A percentile compares a stretch with the other conserved stretches of the same genome.
phyloP scores from a whole-genome alignment of 2,888 invertebrate species.

The Sycophila texana region DNA sequence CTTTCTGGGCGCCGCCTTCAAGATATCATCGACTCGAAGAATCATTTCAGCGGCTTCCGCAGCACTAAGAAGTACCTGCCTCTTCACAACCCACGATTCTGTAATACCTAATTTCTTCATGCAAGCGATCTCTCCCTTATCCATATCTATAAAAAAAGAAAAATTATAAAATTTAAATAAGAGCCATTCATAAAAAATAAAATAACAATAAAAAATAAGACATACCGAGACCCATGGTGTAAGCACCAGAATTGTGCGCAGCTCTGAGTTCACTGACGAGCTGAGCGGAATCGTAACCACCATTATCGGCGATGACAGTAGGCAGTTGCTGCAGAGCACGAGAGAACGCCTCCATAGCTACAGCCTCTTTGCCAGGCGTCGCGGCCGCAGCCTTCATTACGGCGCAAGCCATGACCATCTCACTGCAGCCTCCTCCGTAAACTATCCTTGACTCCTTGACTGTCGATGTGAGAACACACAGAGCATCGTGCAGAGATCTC shows the following conservation, averaged over 20 bases:
- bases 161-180: slow-evolving; percentile 1
- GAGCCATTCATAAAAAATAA: not conserved
- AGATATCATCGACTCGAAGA: slow-evolving; percentile 97
- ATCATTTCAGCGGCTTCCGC: slow-evolving; percentile 99
- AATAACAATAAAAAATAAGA: slow-evolving; percentile 63
- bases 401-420: slow-evolving; percentile 98
- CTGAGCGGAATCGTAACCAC: slow-evolving; percentile 98
- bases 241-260: slow-evolving; percentile 88
- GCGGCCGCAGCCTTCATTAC: slow-evolving; percentile 88
- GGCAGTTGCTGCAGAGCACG: slow-evolving; percentile 93
- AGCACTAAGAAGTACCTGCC: slow-evolving; percentile 95
- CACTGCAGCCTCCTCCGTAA: slow-evolving; percentile 95
- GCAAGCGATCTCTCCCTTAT: slow-evolving; percentile 89
- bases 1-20: slow-evolving; percentile 92
- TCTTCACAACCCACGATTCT: slow-evolving; percentile 97
- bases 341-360: slow-evolving; percentile 97
- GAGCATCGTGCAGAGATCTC: slow-evolving; percentile 97
- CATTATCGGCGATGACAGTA: slow-evolving; percentile 98
- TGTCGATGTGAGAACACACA: slow-evolving; percentile 97
- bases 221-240: slow-evolving; percentile 85
- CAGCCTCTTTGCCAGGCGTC: slow-evolving; percentile 97
- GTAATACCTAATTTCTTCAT: slow-evolving; percentile 95
- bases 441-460: slow-evolving; percentile 95
- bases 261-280: slow-evolving; percentile 94
- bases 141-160: slow-evolving; percentile 84